Evolutionary conservation across 2,797 vertebrate species (phyloP), one percentile per base, ranked within the genome.

Genomic region (Sebastes iracundus): DNA sequence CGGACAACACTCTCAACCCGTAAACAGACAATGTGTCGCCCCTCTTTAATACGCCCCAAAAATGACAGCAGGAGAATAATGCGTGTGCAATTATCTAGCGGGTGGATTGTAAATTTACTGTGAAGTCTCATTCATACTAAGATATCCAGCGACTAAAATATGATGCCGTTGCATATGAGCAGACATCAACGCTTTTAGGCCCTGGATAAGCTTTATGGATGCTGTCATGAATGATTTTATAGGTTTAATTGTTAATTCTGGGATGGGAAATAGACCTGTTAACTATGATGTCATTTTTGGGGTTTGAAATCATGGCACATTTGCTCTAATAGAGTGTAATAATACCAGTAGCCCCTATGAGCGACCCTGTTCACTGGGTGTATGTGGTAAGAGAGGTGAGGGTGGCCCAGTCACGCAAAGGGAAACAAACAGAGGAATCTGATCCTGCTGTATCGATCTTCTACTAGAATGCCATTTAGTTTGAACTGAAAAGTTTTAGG

Each of bases 231-330:
- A 81, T 14, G n/a, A 78, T 77, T 77, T 69, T 52, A 56, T 42
- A 74, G 42, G 23, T 76, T 65, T 79, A 64, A 77, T 75, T 64
- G 16, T 84, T 67, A 79, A 64, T 71, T 79, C 28, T 72, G 28
- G 63, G 73, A 69, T 23, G 60, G 30, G 42, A 84, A 84, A 79
- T 70, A 71, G 33, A 85, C 27, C 81, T 81, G 22, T 83, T 32
- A 55, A 53, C 76, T 82, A 80, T 81, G 20, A 80, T 91, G 93
- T 95, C 92, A 94, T 95, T 95, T 96, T 95, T 95, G 94, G 93
- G 92, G 91, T 90, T 90, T 69, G 71, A 87, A 81, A 77, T 79
- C 62, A 72, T 72, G 79, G 71, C 86, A 88, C 81, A 92, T 86
- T 83, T 87, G 73, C 71, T 73, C 79, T 59, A 71, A 18, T 81